Evolutionary conservation across 2,888 invertebrate genomes (phyloP).

Genomic region (Chirona hameri): DNA sequence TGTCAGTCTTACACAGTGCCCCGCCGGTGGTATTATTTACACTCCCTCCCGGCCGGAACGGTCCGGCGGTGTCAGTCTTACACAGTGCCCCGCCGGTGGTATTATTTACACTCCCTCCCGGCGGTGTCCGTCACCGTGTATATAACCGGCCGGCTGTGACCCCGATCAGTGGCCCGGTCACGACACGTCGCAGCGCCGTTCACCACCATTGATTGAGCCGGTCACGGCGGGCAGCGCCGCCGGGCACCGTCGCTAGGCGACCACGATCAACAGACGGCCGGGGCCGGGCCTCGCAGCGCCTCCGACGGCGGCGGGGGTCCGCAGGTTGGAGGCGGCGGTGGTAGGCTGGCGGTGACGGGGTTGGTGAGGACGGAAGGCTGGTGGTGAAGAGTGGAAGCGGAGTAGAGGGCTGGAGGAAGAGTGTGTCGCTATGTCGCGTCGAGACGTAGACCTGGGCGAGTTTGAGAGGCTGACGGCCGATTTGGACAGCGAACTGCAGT

Average conservation of each 20-base stretch:
- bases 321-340: background rate
- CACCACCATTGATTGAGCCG: background rate
- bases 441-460: background rate
- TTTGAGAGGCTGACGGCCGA: conserved; percentile 22
- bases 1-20: no score
- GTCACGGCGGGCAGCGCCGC: background rate
- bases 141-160: background rate
- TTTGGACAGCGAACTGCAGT: conserved; percentile 4
- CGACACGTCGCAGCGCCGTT: background rate
- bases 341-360: background rate
- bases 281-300: background rate
- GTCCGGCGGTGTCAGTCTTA: no score
- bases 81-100: no score
- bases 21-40: no score
- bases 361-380: background rate
- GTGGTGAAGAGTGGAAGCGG: background rate
- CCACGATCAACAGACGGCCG: background rate
- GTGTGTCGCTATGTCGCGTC: conserved; percentile 31
- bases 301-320: no score
- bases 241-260: background rate
- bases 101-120: no score
- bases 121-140: background rate
- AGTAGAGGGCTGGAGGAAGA: background rate
- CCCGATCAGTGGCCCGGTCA: background rate
- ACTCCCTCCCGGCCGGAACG: no score